Evolutionary conservation across 2,113 vertebrate genomes (phyloP), one percentile per base, ranked within the genome.

Genomic region (Bos indicus): DNA sequence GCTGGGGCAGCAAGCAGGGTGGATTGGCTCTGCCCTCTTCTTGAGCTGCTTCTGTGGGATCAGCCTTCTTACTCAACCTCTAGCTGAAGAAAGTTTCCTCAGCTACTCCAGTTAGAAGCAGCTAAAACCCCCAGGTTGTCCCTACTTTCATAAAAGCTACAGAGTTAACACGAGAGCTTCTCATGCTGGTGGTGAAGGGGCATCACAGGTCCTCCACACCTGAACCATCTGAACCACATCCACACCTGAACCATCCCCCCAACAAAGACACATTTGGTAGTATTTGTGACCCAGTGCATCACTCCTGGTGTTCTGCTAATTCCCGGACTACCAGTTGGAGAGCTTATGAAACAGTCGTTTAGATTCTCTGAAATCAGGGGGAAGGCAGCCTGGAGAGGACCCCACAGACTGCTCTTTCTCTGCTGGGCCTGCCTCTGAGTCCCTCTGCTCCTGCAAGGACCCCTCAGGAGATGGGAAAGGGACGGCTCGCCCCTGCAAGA

Each of bases 221-320:
- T 81, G 46, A 81, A 7, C 46, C 48, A 81, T 21, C 48, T 43
- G 23, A 77, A 46, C 40, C 40, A 77, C 13, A 67, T 36, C 19
- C 64, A 46, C 43, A 28, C 10, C 77, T 80, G 46, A 51, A 12
- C 78, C 28, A 81, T 51, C 4, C 0, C 19, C 11, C 33, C 51
- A 25, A 30, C 11, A 21, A 10, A 46, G 10, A 6, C 0, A 30
- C 3, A 0, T 21, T 54, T 77, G n/a, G 82, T n/a, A 14, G 1
- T n/a, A 33, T 48, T 28, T 33, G 16, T 10, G 48, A 43, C 26
- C 56, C 13, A 48, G 62, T 0, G 7, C 4, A 2, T 74, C 28
- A 4, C 8, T 88, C 74, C 40, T 21, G 10, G 16, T n/a, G 36
- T 84, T 62, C 48, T 19, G 33, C 62, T 14, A 8, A 52, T 4